Conservation (phyloP, 2,888 invertebrate genomes). For the Acleris emargana region DNA sequence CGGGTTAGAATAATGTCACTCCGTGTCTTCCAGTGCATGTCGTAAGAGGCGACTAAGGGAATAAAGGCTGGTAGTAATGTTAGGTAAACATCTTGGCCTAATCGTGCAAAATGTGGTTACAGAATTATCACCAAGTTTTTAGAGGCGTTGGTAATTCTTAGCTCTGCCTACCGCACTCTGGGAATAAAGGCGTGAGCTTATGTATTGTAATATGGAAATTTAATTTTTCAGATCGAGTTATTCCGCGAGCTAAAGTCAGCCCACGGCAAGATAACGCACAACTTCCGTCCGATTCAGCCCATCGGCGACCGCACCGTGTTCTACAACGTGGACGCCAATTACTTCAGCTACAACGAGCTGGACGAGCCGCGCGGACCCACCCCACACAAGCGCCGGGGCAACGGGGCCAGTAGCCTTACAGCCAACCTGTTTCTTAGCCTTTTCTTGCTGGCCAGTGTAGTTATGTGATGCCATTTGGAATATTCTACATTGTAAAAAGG, state of each 20-base stretch:
- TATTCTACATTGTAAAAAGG: too few species aligned
- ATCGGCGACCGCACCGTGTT: slow-evolving; percentile 87
- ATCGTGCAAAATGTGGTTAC: too few species aligned
- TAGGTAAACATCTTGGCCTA: too few species aligned
- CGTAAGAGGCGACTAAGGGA: too few species aligned
- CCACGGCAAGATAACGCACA: slow-evolving; percentile 88
- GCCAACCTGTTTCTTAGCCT: slow-evolving; percentile 38
- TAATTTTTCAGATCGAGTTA: slow-evolving; percentile 85
- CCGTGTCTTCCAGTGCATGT: too few species aligned
- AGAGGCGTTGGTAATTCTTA: too few species aligned
- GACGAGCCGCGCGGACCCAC: slow-evolving; percentile 58
- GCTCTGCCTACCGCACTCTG: too few species aligned
- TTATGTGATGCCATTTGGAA: slow-evolving; percentile 34
- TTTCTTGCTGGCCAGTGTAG: slow-evolving; percentile 37
- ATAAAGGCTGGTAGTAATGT: too few species aligned
- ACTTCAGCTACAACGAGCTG: slow-evolving; percentile 72
- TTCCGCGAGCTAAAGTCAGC: slow-evolving; percentile 87
- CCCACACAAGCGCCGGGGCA: slow-evolving; percentile 49
- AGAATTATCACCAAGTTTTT: too few species aligned
- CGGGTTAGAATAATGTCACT: too few species aligned
- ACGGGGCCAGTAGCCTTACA: slow-evolving; percentile 33
- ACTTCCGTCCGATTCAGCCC: slow-evolving; percentile 92
- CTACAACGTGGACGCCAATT: slow-evolving; percentile 81
- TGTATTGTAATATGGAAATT: not conserved
- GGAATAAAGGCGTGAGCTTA: too few species aligned